phyloP scores from a whole-genome alignment of 35 echinoderm and acorn worm genomes.

The Amphiura filiformis region DNA sequence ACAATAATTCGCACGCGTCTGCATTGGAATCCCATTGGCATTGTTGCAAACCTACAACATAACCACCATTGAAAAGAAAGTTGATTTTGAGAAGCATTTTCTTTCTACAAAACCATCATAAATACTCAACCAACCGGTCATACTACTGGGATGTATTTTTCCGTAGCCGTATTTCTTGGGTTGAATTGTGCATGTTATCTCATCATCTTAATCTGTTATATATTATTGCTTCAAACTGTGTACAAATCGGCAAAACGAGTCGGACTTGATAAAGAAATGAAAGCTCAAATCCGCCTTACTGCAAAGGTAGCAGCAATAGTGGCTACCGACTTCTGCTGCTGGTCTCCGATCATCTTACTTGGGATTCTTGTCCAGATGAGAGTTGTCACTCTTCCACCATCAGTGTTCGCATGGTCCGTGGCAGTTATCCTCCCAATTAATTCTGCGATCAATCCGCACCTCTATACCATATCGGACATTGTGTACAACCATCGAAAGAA shows the following conservation, averaged over 20 bases:
- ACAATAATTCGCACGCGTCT: conserved; percentile 51
- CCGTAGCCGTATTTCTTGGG: too few relatives aligned
- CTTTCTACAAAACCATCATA: not conserved
- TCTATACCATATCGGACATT: conserved; percentile 23
- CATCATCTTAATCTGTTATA: too few relatives aligned
- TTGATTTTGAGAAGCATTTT: not conserved
- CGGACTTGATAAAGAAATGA: conserved; percentile 4
- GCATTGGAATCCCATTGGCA: conserved; percentile 48
- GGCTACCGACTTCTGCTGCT: too few relatives aligned
- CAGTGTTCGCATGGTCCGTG: too few relatives aligned
- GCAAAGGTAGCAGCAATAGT: conserved; percentile 8
- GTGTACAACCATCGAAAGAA: not conserved
- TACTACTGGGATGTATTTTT: not conserved
- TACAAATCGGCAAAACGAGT: not conserved
- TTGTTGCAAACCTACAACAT: not conserved
- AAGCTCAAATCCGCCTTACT: conserved; percentile 27
- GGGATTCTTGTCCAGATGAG: too few relatives aligned
- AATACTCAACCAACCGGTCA: not conserved
- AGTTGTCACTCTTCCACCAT: too few relatives aligned
- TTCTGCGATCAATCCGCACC: too few relatives aligned
- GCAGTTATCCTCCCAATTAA: too few relatives aligned
- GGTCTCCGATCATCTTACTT: too few relatives aligned
- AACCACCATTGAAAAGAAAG: too few relatives aligned
- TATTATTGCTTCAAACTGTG: too few relatives aligned
- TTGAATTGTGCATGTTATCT: too few relatives aligned